phyloP scores from a whole-genome alignment of 2,113 vertebrate species.

The Pandion haliaetus region DNA sequence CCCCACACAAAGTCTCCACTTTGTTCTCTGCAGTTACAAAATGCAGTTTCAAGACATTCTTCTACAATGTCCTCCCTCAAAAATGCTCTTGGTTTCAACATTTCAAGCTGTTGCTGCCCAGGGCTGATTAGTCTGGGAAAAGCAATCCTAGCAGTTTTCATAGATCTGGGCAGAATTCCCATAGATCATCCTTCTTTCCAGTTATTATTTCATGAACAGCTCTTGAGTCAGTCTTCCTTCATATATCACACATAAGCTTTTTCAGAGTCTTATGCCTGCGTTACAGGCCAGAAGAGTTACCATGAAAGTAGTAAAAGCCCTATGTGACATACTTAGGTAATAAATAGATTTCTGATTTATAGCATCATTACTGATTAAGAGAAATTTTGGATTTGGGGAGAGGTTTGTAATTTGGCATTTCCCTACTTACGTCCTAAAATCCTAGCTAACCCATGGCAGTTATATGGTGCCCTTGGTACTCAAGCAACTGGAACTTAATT shows the following conservation, averaged over 20 bases:
- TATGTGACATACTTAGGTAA: background rate
- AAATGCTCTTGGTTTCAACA: slow-evolving; percentile 57
- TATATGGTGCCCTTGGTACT: background rate
- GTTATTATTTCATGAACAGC: background rate
- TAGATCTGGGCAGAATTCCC: slow-evolving; percentile 16
- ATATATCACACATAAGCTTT: background rate
- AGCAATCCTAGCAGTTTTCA: background rate
- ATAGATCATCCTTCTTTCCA: slow-evolving; percentile 20
- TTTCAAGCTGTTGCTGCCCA: slow-evolving; percentile 10
- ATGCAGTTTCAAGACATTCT: slow-evolving; percentile 34
- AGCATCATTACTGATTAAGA: background rate
- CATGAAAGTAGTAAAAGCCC: background rate
- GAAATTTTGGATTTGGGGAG: background rate
- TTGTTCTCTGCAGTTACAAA: background rate
- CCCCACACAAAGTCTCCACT: background rate
- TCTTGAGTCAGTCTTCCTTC: background rate
- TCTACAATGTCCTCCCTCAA: slow-evolving; percentile 42
- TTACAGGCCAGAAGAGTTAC: background rate
- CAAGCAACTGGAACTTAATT: background rate
- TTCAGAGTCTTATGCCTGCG: background rate
- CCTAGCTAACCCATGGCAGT: background rate
- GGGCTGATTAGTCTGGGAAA: slow-evolving; percentile 33
- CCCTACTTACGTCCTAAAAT: background rate
- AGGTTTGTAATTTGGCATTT: background rate
- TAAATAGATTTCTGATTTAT: background rate